These are phyloP conservation scores for Baccha elongata DNA, from an alignment of 2,888 invertebrate genomes.

Conservation along the genomic window DNA sequence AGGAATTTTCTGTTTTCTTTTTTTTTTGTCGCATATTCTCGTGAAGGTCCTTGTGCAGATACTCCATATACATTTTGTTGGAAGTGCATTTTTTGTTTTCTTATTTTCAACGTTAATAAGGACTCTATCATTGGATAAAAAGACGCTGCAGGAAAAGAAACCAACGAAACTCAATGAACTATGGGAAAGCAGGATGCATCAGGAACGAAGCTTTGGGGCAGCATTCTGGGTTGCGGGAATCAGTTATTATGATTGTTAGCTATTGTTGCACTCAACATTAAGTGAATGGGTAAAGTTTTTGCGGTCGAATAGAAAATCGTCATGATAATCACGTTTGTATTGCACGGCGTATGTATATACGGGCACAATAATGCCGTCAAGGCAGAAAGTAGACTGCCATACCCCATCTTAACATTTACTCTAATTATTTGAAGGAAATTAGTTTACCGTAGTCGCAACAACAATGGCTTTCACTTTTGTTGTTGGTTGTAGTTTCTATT, in stretches of 20 bases:
- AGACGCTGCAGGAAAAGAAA: conserved; percentile 54
- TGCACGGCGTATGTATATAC: conserved; percentile 37
- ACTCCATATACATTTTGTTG: conserved; percentile 33
- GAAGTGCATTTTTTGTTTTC: conserved; percentile 38
- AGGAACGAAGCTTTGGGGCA: conserved; percentile 12
- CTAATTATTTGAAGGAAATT: conserved; percentile 67
- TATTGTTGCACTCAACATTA: conserved; percentile 70
- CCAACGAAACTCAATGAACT: conserved; percentile 59
- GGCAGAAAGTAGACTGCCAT: conserved; percentile 22
- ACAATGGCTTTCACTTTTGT: conserved; percentile 65
- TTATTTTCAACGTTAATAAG: conserved; percentile 59
- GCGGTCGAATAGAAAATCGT: conserved; percentile 60
- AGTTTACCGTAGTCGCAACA: conserved; percentile 45
- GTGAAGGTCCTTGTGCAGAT: conserved; percentile 15
- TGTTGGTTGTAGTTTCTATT: conserved; percentile 15
- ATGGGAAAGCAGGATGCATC: not conserved
- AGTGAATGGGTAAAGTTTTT: conserved; percentile 70
- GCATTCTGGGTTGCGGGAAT: conserved; percentile 43
- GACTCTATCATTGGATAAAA: conserved; percentile 60
- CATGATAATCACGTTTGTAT: conserved; percentile 67
- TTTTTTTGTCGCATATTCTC: conserved; percentile 15
- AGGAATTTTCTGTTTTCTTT: conserved; percentile 12
- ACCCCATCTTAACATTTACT: conserved; percentile 53
- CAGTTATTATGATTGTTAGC: conserved; percentile 66
- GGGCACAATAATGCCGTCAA: conserved; percentile 10